A percentile compares a stretch with the other conserved stretches of the same genome.
Conservation (phyloP, 2,888 invertebrate genomes). For the Pecten maximus region DNA sequence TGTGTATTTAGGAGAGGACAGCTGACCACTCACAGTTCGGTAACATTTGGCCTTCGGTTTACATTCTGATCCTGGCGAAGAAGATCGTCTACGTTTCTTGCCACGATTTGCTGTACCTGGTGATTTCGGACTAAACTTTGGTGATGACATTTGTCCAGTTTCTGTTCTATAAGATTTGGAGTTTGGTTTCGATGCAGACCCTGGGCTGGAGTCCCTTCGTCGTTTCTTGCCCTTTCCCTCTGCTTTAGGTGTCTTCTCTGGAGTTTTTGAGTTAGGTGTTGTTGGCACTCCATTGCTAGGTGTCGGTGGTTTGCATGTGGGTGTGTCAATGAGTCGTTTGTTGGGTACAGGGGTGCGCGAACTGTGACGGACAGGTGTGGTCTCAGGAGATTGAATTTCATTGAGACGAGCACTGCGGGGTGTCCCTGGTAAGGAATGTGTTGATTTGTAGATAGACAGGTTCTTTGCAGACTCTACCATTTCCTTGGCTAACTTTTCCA, state of each 20-base stretch:
- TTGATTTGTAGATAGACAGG: background rate
- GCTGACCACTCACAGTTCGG: background rate
- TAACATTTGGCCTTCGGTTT: background rate
- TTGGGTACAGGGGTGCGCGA: background rate
- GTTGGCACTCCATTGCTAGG: background rate
- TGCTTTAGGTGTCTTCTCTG: background rate
- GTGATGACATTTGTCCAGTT: background rate
- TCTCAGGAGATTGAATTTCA: conserved; percentile 35
- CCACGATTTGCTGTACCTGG: background rate
- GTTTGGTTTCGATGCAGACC: background rate
- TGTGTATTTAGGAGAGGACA: background rate
- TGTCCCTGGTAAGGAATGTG: conserved; percentile 39
- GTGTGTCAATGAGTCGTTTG: background rate
- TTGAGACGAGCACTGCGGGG: conserved; percentile 49
- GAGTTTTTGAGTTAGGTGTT: background rate
- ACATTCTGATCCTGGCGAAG: background rate
- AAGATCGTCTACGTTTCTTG: background rate
- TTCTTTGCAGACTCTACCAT: conserved; percentile 42
- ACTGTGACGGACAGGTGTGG: background rate
- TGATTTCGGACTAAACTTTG: background rate
- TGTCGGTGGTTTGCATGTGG: background rate
- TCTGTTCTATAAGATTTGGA: background rate
- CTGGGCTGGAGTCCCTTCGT: background rate
- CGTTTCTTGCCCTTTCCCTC: background rate
- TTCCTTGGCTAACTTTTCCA: conserved; percentile 43